These are phyloP conservation scores for Bruchidius siliquastri DNA, from an alignment of 2,888 invertebrate species.

Conservation along the genomic window DNA sequence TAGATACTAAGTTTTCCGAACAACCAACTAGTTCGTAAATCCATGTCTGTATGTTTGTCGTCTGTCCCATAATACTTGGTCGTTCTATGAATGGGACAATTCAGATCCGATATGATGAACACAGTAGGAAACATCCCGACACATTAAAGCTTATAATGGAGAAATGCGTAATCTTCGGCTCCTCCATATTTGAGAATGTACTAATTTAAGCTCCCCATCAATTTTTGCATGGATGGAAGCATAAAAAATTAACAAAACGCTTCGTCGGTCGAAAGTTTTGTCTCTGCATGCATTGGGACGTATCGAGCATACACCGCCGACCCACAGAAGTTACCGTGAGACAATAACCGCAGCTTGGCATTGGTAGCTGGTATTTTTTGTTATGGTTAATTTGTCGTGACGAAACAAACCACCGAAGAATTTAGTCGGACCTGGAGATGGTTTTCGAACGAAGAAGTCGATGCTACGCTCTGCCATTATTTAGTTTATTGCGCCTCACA, in stretches of 20 bases:
- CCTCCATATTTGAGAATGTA: too few relatives aligned
- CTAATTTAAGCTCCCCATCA: too few relatives aligned
- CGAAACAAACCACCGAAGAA: background rate
- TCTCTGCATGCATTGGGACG: background rate
- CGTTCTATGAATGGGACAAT: too few relatives aligned
- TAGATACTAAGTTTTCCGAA: too few relatives aligned
- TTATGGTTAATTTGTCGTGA: background rate
- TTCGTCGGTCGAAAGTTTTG: background rate
- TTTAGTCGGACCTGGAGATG: background rate
- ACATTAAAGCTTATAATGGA: too few relatives aligned
- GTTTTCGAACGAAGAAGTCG: background rate
- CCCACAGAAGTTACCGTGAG: background rate
- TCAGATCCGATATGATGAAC: too few relatives aligned
- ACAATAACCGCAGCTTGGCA: background rate
- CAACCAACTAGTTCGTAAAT: too few relatives aligned
- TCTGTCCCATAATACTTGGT: too few relatives aligned
- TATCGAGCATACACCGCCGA: background rate
- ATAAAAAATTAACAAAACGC: background rate
- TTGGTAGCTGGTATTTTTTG: background rate
- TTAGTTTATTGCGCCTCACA: background rate
- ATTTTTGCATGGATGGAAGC: too few relatives aligned
- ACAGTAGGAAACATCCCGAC: too few relatives aligned
- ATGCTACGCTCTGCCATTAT: background rate
- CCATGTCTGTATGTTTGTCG: too few relatives aligned
- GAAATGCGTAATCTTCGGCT: too few relatives aligned